These are phyloP conservation scores for Epinephelus lanceolatus DNA, from an alignment of 2,113 vertebrate species.

Conservation along the genomic window DNA sequence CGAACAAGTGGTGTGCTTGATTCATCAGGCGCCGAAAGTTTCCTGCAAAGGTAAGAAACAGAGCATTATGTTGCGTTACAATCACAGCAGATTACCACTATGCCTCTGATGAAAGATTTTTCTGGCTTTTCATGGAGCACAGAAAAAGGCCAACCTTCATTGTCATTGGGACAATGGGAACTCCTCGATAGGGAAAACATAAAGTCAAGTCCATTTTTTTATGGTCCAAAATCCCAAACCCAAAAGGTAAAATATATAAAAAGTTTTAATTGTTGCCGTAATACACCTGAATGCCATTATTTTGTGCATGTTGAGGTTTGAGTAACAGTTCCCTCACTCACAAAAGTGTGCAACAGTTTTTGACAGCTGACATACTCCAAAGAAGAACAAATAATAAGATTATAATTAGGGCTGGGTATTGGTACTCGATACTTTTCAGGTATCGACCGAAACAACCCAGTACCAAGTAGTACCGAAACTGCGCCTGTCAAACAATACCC, in stretches of 20 bases:
- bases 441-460: too few relatives aligned
- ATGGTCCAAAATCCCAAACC: neutral
- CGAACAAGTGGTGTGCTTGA: constrained; percentile 79
- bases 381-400: neutral
- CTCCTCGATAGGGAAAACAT: neutral
- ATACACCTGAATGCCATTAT: neutral
- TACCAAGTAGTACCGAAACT: too few relatives aligned
- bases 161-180: neutral
- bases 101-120: neutral
- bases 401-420: too few relatives aligned
- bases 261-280: too few relatives aligned
- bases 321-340: too few relatives aligned
- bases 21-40: constrained; percentile 75
- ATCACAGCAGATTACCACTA: neutral
- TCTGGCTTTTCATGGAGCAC: neutral
- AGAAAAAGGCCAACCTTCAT: neutral
- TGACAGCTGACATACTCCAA: neutral
- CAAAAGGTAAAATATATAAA: neutral
- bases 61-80: neutral
- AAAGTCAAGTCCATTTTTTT: neutral
- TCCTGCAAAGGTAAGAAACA: constrained; percentile 73
- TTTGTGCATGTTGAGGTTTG: neutral
- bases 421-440: too few relatives aligned
- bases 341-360: neutral
- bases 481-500: too few relatives aligned